These are phyloP conservation scores for Hydriomena furcata DNA, from an alignment of 2,888 invertebrate genomes.

Conservation along the genomic window DNA sequence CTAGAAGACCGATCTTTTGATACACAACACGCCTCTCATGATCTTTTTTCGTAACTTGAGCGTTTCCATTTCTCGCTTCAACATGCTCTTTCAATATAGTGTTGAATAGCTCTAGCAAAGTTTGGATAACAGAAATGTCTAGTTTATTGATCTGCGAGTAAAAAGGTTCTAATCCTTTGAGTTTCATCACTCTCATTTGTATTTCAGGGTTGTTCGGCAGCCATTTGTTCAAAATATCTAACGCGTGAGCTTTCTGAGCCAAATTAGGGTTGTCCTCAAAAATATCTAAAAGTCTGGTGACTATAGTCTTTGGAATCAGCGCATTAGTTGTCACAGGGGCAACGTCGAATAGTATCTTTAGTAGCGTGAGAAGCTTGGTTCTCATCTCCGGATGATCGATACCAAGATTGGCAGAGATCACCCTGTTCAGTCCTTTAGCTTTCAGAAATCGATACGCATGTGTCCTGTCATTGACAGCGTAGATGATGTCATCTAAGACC, in stretches of 20 bases:
- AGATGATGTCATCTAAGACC: constrained; percentile 44
- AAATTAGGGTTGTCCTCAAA: constrained; percentile 57
- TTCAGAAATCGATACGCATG: constrained; percentile 56
- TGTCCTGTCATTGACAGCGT: constrained; percentile 43
- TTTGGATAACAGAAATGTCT: constrained; percentile 48
- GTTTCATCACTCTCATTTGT: constrained; percentile 65
- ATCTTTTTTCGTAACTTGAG: constrained; percentile 41
- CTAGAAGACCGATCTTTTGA: constrained; percentile 62
- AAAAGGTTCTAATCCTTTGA: constrained; percentile 64
- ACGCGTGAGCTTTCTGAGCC: constrained; percentile 53
- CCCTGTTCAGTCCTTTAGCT: constrained; percentile 55
- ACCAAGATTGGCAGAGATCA: constrained; percentile 47
- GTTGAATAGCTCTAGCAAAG: constrained; percentile 61
- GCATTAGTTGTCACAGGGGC: constrained; percentile 50
- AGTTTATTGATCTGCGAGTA: constrained; percentile 60
- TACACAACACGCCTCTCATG: constrained; percentile 51
- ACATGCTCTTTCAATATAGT: constrained; percentile 65
- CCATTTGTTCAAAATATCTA: constrained; percentile 62
- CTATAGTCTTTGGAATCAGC: constrained; percentile 49
- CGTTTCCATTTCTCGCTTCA: constrained; percentile 40
- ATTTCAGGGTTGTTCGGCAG: constrained; percentile 61
- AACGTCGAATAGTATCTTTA: constrained; percentile 53
- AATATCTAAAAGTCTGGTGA: constrained; percentile 60
- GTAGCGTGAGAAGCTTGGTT: constrained; percentile 46
- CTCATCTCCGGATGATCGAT: constrained; percentile 45